phyloP scores from a whole-genome alignment of 2,113 vertebrate genomes.

The Peromyscus polionotus region DNA sequence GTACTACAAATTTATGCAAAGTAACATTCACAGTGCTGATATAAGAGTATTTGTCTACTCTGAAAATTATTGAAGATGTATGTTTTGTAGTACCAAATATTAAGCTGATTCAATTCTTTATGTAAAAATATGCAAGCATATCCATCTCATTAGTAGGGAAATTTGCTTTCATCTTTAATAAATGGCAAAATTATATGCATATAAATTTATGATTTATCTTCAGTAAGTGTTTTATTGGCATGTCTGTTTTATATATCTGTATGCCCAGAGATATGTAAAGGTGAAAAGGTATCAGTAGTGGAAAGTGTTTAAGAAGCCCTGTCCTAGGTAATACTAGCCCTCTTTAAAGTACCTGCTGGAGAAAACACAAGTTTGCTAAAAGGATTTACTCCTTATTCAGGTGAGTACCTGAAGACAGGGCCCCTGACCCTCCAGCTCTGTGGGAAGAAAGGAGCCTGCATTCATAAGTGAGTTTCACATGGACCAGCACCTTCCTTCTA shows the following conservation, averaged over 20 bases:
- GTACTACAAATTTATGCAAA: background rate
- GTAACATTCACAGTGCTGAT: background rate
- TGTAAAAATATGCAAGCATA: background rate
- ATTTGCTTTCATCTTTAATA: background rate
- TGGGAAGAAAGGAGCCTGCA: background rate
- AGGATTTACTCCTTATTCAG: background rate
- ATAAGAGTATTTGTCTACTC: background rate
- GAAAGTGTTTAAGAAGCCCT: background rate
- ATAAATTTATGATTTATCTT: background rate
- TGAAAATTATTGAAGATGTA: background rate
- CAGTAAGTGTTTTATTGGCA: background rate
- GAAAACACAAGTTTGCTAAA: background rate
- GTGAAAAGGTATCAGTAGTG: background rate
- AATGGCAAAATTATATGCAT: background rate
- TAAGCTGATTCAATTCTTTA: background rate
- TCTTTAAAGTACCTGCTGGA: background rate
- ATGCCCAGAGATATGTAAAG: background rate
- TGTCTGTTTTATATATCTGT: background rate
- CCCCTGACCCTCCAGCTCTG: background rate
- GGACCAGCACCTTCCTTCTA: background rate
- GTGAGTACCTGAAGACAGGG: background rate
- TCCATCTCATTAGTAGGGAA: background rate
- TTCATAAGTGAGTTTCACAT: background rate
- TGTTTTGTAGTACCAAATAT: background rate
- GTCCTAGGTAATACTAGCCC: no score